Evolutionary conservation across 2,797 vertebrate genomes (phyloP).

Genomic region (Sebastolobus altivelis): DNA sequence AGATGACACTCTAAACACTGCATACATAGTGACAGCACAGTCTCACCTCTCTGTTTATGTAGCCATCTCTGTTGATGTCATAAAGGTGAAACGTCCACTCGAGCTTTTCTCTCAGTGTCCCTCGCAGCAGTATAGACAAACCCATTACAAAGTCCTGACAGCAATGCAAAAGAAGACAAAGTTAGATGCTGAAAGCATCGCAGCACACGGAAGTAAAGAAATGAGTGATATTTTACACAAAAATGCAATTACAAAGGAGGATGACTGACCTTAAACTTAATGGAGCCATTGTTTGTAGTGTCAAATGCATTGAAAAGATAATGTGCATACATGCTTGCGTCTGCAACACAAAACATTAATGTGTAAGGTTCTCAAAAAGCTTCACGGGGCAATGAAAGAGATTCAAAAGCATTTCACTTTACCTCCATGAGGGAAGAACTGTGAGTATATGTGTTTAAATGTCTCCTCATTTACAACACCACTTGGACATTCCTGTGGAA

Average conservation of each 20-base stretch:
- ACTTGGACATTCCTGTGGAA: conserved; percentile 95
- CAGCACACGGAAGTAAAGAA: neutral
- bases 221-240: neutral
- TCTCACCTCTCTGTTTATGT: conserved; percentile 95
- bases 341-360: conserved; percentile 82
- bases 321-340: conserved; percentile 97
- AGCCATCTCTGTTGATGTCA: conserved; percentile 97
- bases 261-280: conserved; percentile 94
- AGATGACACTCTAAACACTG: neutral
- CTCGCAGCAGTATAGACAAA: conserved; percentile 93
- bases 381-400: neutral
- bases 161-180: neutral
- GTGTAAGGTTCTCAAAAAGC: neutral
- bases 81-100: conserved; percentile 99
- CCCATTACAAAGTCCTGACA: conserved; percentile 96
- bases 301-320: conserved; percentile 98
- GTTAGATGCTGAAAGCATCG: neutral
- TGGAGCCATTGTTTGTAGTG: conserved; percentile 93
- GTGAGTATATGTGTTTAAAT: conserved; percentile 98
- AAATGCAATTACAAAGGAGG: no score
- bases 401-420: conserved; percentile 5
- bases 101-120: conserved; percentile 94
- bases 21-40: neutral
- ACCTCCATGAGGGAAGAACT: conserved; percentile 99
- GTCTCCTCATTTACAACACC: conserved; percentile 97